Percentiles rank a stretch among this genome's conserved stretches.
phyloP scores from a whole-genome alignment of 2,113 vertebrate genomes.

The Strix uralensis region DNA sequence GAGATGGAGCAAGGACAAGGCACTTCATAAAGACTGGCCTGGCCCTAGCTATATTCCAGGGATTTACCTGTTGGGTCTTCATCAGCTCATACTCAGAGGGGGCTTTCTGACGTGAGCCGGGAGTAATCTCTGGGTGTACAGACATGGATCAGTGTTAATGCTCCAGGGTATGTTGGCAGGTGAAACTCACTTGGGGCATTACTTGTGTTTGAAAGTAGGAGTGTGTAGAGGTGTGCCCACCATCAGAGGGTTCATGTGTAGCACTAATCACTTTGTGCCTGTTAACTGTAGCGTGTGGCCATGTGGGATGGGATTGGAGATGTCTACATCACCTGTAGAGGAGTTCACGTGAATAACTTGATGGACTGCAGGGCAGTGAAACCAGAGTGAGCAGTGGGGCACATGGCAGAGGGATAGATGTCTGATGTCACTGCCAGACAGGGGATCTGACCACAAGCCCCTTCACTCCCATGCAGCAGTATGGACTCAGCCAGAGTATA shows the following conservation, averaged over 20 bases:
- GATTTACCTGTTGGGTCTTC: background rate
- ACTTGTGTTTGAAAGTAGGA: background rate
- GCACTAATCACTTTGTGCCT: background rate
- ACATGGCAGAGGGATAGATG: fast-evolving
- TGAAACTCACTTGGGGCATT: background rate
- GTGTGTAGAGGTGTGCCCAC: fast-evolving
- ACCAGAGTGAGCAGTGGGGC: background rate
- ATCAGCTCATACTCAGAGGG: background rate
- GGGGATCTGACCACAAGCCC: background rate
- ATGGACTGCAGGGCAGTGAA: background rate
- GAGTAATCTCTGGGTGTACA: background rate
- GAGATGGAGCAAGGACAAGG: background rate
- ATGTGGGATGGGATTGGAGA: background rate
- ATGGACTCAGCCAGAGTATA: background rate
- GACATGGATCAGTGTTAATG: background rate
- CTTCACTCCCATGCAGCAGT: too few species aligned
- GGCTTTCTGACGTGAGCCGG: background rate
- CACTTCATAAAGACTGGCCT: background rate
- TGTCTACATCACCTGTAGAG: fast-evolving
- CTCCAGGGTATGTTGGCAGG: fast-evolving
- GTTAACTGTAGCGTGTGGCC: background rate
- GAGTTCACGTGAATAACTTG: fast-evolving
- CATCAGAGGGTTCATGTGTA: background rate
- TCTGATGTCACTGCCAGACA: background rate
- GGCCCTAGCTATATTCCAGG: background rate